Conservation (phyloP, 1,140 invertebrate genomes). For the Procambarus clarkii region DNA sequence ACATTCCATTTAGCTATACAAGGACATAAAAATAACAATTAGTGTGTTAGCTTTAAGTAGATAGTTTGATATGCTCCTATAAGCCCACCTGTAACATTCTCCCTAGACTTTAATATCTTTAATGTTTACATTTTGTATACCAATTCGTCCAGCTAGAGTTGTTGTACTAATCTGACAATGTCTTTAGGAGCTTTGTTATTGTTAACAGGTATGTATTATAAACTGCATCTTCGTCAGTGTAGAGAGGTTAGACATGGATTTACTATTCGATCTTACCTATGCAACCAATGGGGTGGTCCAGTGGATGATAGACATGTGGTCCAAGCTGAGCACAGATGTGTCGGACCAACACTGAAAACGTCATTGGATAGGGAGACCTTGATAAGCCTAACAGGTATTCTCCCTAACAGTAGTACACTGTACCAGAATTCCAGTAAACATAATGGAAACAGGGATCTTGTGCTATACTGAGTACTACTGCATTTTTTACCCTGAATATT, state of each 20-base stretch:
- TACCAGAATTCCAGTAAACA: background rate
- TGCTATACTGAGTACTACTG: no score
- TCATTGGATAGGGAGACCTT: no score
- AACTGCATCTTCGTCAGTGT: background rate
- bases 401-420: no score
- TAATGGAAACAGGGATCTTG: no score
- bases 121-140: background rate
- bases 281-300: no score
- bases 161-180: background rate
- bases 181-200: background rate
- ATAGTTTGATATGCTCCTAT: background rate
- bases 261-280: background rate
- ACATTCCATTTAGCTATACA: slow-evolving; percentile 15
- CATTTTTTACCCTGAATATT: no score
- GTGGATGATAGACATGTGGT: no score
- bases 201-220: background rate
- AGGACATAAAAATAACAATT: background rate
- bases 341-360: no score
- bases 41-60: background rate
- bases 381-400: no score
- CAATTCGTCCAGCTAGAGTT: background rate
- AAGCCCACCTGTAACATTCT: background rate
- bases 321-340: no score
- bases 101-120: no score
- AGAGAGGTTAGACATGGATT: background rate